Evolutionary conservation across 2,797 vertebrate genomes (phyloP).

Genomic region (Halcyon smyrnensis): DNA sequence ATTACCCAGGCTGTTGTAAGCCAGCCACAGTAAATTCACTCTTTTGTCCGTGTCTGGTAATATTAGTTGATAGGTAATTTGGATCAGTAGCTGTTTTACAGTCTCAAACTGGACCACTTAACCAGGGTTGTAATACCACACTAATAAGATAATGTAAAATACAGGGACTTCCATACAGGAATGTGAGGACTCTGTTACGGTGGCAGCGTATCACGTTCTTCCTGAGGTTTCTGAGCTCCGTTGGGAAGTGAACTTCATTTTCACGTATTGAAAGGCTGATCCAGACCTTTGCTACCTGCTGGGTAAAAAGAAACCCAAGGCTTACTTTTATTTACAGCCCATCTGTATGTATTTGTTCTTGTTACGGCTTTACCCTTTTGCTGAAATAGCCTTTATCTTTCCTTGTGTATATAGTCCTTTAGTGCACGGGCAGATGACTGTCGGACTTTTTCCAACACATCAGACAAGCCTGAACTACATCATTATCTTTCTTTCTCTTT

Average conservation of each 20-base stretch:
- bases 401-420: neutral
- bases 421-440: neutral
- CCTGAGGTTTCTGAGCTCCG: neutral
- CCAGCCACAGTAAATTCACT: neutral
- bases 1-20: neutral
- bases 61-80: neutral
- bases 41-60: neutral
- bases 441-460: neutral
- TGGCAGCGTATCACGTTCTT: neutral
- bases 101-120: neutral
- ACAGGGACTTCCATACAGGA: neutral
- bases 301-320: neutral
- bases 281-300: neutral
- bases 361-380: neutral
- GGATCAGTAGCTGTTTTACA: neutral
- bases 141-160: neutral
- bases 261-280: neutral
- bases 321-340: neutral
- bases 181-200: neutral
- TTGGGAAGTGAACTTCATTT: neutral
- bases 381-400: neutral
- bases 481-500: neutral
- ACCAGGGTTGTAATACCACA: neutral
- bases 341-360: neutral
- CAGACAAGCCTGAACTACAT: neutral